Evolutionary conservation across 1,140 invertebrate species (phyloP), one percentile per base, ranked within the genome.

Genomic region (Chymomyza costata): DNA sequence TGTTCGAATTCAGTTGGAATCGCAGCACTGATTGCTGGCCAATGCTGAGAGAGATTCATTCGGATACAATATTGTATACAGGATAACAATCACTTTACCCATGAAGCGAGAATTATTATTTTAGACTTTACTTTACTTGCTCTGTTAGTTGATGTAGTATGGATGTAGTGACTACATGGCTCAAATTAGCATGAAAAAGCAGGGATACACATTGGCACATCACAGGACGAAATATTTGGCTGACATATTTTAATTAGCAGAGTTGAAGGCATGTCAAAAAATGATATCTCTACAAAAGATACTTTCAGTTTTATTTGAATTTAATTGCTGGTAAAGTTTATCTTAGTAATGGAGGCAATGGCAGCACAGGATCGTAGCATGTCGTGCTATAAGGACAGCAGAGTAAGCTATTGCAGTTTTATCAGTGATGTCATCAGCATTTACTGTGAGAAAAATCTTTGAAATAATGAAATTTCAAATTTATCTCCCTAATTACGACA

Each of bases 401-500:
- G 7, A 14, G 6, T n/a, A n/a, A n/a, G n/a, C n/a, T n/a, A 15
- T 7, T 16, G 6, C 6, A 2, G 10, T 17, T 28, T 7, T 53
- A 45, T 62, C 18, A 34, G 21, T 10, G n/a, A 3, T 58, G 38
- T 45, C 41, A 61, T 65, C 65, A 59, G 61, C 71, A 25, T 3
- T 25, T 25, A 25, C 8, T 25, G 62, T 76, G 71, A 71, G 71
- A 78, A 74, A n/a, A 78, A 66, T 63, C 48, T 32, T 6, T 0
- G 31, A 56, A 57, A 35, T 46, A 17, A 41, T 11, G 11, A 11
- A 52, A 41, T 40, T 21, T 46, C 21, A 32, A 39, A 64, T 41
- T 32, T 43, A 64, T 67, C 52, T 64, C 46, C 50, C 63, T 78
- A 78, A 78, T 80, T 78, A 64, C 73, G 58, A 18, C 63, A 66